Conservation (phyloP, 1,140 invertebrate species). For the Pentalonia nigronervosa region DNA sequence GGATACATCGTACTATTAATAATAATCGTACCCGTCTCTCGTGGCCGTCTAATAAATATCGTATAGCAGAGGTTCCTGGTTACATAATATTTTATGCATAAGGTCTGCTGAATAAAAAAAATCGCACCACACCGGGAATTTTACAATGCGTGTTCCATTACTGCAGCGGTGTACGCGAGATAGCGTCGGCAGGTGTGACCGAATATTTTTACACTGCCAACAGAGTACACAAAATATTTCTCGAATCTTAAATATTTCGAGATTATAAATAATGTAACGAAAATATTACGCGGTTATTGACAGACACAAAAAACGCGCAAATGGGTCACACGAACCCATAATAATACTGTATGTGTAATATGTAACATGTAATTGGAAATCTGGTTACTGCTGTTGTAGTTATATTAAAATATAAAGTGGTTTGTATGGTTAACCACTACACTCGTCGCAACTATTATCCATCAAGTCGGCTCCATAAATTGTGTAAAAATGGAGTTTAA, state of each 20-base stretch:
- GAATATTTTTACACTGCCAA: neutral
- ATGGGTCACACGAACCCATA: too few relatives aligned
- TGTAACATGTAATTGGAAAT: neutral
- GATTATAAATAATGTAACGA: conserved; percentile 7
- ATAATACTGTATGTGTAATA: neutral
- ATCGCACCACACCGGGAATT: neutral
- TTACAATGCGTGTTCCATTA: neutral
- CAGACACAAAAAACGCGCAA: neutral
- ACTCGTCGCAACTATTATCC: neutral
- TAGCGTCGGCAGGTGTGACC: neutral
- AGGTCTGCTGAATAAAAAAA: neutral
- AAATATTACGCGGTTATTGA: neutral
- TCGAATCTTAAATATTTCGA: neutral
- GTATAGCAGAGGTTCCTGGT: neutral
- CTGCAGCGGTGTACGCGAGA: too few relatives aligned
- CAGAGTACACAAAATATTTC: neutral
- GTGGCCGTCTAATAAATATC: neutral
- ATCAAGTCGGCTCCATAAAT: neutral
- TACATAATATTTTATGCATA: neutral
- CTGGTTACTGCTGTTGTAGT: too few relatives aligned
- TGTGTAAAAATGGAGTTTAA: neutral
- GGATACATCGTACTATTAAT: neutral
- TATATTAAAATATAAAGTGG: neutral
- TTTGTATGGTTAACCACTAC: neutral
- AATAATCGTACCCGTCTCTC: neutral